Percentiles rank a stretch among this genome's conserved stretches.
phyloP scores from a whole-genome alignment of 2,888 invertebrate species.

The Lutraria lutraria region DNA sequence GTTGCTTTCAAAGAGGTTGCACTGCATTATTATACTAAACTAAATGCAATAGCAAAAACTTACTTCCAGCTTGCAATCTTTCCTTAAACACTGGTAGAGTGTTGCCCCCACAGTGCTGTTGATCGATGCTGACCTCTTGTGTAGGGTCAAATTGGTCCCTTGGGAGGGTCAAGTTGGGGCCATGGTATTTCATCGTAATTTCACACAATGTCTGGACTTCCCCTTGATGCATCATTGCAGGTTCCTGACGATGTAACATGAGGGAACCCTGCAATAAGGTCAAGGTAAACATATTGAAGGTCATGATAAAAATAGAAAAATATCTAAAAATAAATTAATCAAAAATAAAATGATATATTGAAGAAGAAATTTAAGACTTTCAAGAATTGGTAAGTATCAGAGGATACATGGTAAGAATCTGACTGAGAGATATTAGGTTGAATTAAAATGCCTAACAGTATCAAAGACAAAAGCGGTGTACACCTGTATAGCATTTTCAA shows the following conservation, averaged over 20 bases:
- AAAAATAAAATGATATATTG: too few relatives aligned
- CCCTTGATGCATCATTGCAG: conserved; percentile 82
- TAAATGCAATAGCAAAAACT: conserved; percentile 39
- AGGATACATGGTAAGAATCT: too few relatives aligned
- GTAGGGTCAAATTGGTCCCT: conserved; percentile 81
- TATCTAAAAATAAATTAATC: too few relatives aligned
- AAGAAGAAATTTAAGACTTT: too few relatives aligned
- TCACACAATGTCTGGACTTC: conserved; percentile 81
- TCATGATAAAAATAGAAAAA: not conserved
- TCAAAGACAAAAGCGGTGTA: too few relatives aligned
- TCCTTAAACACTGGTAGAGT: conserved; percentile 86
- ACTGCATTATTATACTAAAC: too few relatives aligned
- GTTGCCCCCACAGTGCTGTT: conserved; percentile 87
- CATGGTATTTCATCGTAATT: conserved; percentile 85
- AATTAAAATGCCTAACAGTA: too few relatives aligned
- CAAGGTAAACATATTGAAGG: conserved; percentile 10
- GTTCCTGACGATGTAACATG: conserved; percentile 81
- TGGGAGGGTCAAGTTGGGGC: conserved; percentile 82
- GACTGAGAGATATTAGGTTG: too few relatives aligned
- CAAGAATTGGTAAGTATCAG: too few relatives aligned
- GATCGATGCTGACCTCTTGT: conserved; percentile 85
- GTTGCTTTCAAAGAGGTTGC: too few relatives aligned
- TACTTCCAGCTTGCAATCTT: conserved; percentile 79
- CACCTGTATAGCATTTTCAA: too few relatives aligned
- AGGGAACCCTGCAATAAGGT: conserved; percentile 73